A percentile compares a stretch with the other conserved stretches of the same genome.
phyloP scores from a whole-genome alignment of 1,140 invertebrate genomes.

The Sycobia sp. region DNA sequence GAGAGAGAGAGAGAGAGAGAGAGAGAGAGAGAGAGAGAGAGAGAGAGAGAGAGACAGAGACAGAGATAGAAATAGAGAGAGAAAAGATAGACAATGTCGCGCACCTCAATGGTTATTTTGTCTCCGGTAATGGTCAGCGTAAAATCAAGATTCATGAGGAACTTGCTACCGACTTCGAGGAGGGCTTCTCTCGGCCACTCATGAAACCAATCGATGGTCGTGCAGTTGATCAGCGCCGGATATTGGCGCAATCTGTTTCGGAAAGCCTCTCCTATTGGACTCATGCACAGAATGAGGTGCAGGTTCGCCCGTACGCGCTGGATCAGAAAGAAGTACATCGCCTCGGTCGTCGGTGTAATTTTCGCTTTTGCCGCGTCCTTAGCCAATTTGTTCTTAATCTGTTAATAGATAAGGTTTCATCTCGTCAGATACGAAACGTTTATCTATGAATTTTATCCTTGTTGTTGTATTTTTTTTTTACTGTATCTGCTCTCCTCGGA shows the following conservation, averaged over 20 bases:
- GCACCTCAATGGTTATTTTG: slow-evolving; percentile 34
- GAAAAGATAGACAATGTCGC: neutral
- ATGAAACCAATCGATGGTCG: slow-evolving; percentile 87
- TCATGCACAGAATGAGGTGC: slow-evolving; percentile 84
- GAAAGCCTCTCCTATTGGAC: slow-evolving; percentile 79
- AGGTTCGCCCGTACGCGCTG: slow-evolving; percentile 77
- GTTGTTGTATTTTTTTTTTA: neutral
- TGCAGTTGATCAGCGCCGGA: slow-evolving; percentile 82
- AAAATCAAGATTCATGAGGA: slow-evolving; percentile 70
- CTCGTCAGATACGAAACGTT: neutral
- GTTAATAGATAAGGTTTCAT: slow-evolving; percentile 36
- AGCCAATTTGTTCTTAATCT: slow-evolving; percentile 74
- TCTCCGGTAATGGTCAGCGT: slow-evolving; percentile 68
- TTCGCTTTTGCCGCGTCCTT: slow-evolving; percentile 70
- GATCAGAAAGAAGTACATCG: slow-evolving; percentile 76
- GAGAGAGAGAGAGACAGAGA: too few species aligned
- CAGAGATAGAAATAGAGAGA: too few species aligned
- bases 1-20: neutral
- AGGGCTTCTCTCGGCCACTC: slow-evolving; percentile 87
- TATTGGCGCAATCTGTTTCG: slow-evolving; percentile 82
- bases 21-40: neutral
- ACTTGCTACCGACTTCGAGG: slow-evolving; percentile 79
- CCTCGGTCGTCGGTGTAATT: slow-evolving; percentile 69
- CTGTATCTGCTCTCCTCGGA: neutral
- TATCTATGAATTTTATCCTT: too few species aligned